A percentile compares a stretch with the other conserved stretches of the same genome.
These are phyloP conservation scores for Patagioenas fasciata DNA, from an alignment of 2,113 vertebrate genomes.

Conservation along the genomic window DNA sequence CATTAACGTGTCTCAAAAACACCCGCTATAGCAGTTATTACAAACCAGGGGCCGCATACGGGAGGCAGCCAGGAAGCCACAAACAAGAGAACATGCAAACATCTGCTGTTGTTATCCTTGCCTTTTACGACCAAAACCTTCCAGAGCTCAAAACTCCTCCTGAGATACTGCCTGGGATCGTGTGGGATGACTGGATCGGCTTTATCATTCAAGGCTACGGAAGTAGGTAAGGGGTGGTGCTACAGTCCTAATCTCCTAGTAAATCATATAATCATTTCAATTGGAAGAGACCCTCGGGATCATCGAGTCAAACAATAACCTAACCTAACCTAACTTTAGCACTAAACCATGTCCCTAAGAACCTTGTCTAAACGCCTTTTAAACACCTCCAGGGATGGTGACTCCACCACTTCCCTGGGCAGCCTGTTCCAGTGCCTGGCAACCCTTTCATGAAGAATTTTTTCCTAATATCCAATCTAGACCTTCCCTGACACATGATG, in stretches of 20 bases:
- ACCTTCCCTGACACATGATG: no score
- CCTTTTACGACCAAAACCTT: slow-evolving; percentile 22
- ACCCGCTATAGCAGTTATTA: slow-evolving; percentile 23
- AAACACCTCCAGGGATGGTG: no score
- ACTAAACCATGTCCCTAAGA: no score
- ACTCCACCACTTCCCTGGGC: no score
- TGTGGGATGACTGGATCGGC: background rate
- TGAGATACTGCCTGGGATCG: background rate
- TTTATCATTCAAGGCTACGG: background rate
- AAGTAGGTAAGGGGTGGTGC: background rate
- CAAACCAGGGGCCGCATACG: background rate
- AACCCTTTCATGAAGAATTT: no score
- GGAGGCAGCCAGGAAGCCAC: background rate
- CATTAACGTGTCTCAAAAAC: background rate
- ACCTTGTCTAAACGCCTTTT: no score
- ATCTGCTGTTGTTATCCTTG: slow-evolving; percentile 26
- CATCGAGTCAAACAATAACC: no score
- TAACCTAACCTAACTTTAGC: no score
- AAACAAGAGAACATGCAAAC: background rate
- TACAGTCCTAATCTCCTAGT: background rate
- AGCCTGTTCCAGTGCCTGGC: no score
- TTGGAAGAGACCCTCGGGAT: no score
- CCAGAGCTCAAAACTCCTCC: slow-evolving; percentile 13
- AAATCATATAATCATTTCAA: background rate
- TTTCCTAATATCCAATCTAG: no score